Percentiles rank a stretch among this genome's conserved stretches.
Conservation (phyloP, 2,113 vertebrate species). For the Puntigrus tetrazona region DNA sequence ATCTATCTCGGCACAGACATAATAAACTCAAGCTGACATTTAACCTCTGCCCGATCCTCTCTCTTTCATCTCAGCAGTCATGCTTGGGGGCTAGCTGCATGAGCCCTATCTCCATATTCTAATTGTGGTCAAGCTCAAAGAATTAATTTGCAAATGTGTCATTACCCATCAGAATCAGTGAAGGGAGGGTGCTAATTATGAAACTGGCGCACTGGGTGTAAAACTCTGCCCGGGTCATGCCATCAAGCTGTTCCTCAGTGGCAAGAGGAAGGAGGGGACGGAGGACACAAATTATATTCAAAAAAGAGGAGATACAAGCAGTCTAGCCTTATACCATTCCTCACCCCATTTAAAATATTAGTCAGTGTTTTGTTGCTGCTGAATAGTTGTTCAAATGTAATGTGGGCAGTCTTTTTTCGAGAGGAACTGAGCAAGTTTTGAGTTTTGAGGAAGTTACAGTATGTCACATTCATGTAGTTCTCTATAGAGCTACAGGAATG, state of each 20-base stretch:
- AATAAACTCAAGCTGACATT: conserved; percentile 32
- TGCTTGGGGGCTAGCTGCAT: conserved; percentile 75
- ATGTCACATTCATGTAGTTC: background rate
- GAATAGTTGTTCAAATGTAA: background rate
- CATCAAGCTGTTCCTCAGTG: conserved; percentile 60
- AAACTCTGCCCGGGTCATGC: conserved; percentile 48
- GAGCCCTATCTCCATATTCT: conserved; percentile 84
- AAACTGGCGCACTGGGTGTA: conserved; percentile 69
- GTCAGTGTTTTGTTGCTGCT: background rate
- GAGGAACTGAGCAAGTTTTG: background rate
- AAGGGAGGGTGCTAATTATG: conserved; percentile 98
- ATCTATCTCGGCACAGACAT: background rate
- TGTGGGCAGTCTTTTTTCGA: background rate
- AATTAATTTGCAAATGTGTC: conserved; percentile 99
- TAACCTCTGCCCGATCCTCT: conserved; percentile 12
- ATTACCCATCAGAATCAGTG: conserved; percentile 94
- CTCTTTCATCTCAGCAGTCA: conserved; percentile 37
- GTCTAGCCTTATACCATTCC: background rate
- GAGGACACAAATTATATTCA: conserved; percentile 11
- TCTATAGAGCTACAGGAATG: background rate
- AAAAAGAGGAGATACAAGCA: background rate
- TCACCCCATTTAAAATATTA: background rate
- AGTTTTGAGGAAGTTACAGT: background rate
- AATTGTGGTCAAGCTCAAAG: conserved; percentile 87
- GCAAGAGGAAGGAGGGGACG: conserved; percentile 39